These are phyloP conservation scores for Silurus lanzhouensis DNA, from an alignment of 2,797 vertebrate genomes.

Conservation along the genomic window DNA sequence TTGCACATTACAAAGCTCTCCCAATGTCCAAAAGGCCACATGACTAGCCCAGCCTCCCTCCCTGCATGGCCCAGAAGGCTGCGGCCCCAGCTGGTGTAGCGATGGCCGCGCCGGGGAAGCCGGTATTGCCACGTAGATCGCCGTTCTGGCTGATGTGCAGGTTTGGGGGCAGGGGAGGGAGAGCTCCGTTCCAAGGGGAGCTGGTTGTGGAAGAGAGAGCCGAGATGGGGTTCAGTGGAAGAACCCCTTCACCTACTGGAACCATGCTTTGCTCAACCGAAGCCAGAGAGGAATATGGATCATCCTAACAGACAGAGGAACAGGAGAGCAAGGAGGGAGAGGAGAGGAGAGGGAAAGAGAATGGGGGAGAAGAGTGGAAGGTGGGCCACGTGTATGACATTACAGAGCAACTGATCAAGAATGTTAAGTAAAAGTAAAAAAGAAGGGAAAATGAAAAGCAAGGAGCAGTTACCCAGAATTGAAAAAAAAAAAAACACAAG, in stretches of 20 bases:
- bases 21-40: constrained; percentile 17
- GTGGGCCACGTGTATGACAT: constrained; percentile 27
- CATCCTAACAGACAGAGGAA: constrained; percentile 76
- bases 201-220: constrained; percentile 62
- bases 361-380: constrained; percentile 53
- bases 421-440: neutral
- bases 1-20: constrained; percentile 32
- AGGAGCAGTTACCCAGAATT: neutral
- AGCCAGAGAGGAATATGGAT: constrained; percentile 83
- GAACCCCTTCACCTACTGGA: constrained; percentile 54
- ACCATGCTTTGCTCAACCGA: constrained; percentile 81
- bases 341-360: constrained; percentile 55
- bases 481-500: constrained; percentile 1
- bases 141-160: constrained; percentile 60
- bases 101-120: constrained; percentile 35
- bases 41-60: constrained; percentile 47
- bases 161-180: constrained; percentile 57
- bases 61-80: constrained; percentile 52
- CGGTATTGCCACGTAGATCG: constrained; percentile 52
- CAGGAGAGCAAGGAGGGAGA: constrained; percentile 32
- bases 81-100: constrained; percentile 46
- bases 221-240: constrained; percentile 54
- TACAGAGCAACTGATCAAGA: constrained; percentile 4
- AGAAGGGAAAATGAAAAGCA: constrained; percentile 11
- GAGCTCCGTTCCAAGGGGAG: constrained; percentile 60